Conservation (phyloP, 2,797 vertebrate genomes). For the Cyprinella venusta region DNA sequence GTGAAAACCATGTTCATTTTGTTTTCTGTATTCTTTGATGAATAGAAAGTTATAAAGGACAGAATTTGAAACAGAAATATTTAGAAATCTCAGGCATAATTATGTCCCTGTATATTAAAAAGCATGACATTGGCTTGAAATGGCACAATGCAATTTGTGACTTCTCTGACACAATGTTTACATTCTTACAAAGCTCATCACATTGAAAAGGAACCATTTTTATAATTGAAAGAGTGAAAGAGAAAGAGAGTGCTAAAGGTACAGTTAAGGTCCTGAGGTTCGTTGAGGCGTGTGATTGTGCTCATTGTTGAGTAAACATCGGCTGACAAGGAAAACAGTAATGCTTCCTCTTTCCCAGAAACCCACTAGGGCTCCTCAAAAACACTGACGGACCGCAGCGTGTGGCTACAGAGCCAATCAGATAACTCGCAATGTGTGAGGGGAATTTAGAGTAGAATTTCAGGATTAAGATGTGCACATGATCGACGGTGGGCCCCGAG, state of each 20-base stretch:
- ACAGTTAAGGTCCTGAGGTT: slow-evolving; percentile 19
- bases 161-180: background rate
- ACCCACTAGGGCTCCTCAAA: slow-evolving; percentile 42
- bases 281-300: slow-evolving; percentile 58
- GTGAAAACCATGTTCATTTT: background rate
- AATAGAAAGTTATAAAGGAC: background rate
- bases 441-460: slow-evolving; percentile 5
- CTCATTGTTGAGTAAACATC: slow-evolving; percentile 60
- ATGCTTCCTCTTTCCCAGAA: slow-evolving; percentile 53
- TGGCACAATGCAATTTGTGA: background rate
- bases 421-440: slow-evolving; percentile 4
- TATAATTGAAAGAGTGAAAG: background rate
- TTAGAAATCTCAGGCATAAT: too few species aligned
- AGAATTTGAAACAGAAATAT: background rate
- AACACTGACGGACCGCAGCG: slow-evolving; percentile 27
- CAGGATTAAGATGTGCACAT: slow-evolving; percentile 4
- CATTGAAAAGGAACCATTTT: background rate
- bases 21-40: background rate
- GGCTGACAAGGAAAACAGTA: slow-evolving; percentile 54
- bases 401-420: slow-evolving; percentile 36
- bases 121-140: background rate
- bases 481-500: background rate
- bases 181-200: background rate
- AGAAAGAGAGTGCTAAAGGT: slow-evolving; percentile 22
- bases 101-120: background rate